Conservation (phyloP, 2,797 vertebrate genomes). For the Hippocampus kuda region DNA sequence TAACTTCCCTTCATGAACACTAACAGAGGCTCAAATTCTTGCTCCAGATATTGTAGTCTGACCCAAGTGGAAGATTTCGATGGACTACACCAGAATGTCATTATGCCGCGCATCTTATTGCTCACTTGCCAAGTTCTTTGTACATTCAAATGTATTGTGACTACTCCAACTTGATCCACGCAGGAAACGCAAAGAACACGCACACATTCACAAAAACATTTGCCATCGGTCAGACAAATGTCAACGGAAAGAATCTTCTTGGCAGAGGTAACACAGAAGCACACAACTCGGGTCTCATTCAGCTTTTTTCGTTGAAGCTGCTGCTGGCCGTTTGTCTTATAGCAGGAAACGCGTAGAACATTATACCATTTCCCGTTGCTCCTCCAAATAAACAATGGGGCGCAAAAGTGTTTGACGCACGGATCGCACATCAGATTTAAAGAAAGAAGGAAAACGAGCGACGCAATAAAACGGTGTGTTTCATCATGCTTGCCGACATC, state of each 20-base stretch:
- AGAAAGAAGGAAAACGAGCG: background rate
- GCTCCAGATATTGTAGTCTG: no score
- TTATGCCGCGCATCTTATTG: no score
- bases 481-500: background rate
- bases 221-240: background rate
- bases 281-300: background rate
- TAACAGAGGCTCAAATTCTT: background rate
- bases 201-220: no score
- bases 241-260: background rate
- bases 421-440: background rate
- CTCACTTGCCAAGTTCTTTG: no score
- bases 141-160: no score
- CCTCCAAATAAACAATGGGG: conserved; percentile 13
- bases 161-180: no score
- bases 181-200: no score
- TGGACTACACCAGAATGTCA: no score
- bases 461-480: background rate
- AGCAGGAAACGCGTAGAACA: conserved; percentile 19
- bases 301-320: background rate
- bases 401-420: conserved; percentile 12
- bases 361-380: background rate
- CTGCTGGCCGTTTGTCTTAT: conserved; percentile 20
- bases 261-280: background rate
- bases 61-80: no score
- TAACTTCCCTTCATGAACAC: background rate